phyloP scores from a whole-genome alignment of 2,797 vertebrate species.

The Acipenser oxyrinchus region DNA sequence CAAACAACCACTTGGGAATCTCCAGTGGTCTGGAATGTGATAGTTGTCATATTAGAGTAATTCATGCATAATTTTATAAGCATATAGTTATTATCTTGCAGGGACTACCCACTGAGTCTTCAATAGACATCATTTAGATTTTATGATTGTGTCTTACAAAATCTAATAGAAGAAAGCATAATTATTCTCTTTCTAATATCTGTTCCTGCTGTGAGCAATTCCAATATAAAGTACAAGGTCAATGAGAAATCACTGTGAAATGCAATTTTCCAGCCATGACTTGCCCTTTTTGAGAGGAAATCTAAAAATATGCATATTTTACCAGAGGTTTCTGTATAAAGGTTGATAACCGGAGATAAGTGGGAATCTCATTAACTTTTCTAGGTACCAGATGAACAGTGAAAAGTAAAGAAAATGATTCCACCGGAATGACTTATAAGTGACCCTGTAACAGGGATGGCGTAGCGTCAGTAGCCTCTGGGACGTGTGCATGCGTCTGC shows the following conservation, averaged over 20 bases:
- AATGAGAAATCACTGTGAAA: slow-evolving; percentile 14
- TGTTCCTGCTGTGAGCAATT: slow-evolving; percentile 12
- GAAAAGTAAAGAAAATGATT: no score
- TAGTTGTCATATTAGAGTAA: not conserved
- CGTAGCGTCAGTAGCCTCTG: no score
- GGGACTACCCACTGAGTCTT: slow-evolving; percentile 6
- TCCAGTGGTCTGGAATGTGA: not conserved
- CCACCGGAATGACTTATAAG: no score
- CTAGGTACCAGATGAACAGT: no score
- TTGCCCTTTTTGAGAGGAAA: slow-evolving; percentile 4
- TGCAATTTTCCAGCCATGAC: not conserved
- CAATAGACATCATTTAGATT: slow-evolving; percentile 14
- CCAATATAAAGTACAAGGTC: slow-evolving; percentile 4
- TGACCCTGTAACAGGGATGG: no score
- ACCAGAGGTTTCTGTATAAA: no score
- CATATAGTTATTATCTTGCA: slow-evolving; percentile 5
- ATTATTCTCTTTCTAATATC: slow-evolving; percentile 14
- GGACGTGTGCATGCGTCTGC: no score
- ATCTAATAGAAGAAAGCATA: slow-evolving; percentile 8
- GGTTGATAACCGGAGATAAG: no score
- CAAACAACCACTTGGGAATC: no score
- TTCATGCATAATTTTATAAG: slow-evolving; percentile 4
- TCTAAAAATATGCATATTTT: no score
- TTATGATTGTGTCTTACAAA: slow-evolving; percentile 7
- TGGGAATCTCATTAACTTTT: no score